A percentile compares a stretch with the other conserved stretches of the same genome.
These are phyloP conservation scores for Bombus fervidus DNA, from an alignment of 1,140 invertebrate species.

Conservation along the genomic window DNA sequence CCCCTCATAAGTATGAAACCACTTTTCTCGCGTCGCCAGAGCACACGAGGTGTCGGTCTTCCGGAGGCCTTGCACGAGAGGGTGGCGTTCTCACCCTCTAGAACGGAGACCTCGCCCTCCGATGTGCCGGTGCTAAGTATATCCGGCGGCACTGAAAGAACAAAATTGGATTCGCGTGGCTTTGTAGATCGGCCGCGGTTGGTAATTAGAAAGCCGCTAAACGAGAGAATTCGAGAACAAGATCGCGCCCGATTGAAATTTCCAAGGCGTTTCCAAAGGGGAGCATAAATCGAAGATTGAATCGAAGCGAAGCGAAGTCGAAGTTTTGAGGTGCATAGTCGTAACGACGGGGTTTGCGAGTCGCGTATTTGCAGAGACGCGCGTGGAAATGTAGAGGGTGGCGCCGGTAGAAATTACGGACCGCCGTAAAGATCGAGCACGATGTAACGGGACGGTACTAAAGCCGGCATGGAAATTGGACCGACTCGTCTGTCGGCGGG, in stretches of 20 bases:
- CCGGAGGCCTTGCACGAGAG: slow-evolving; percentile 86
- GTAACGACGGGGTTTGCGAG: too few relatives aligned
- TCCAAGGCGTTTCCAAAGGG: neutral
- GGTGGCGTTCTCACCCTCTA: slow-evolving; percentile 87
- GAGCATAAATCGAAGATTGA: too few relatives aligned
- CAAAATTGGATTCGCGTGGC: slow-evolving; percentile 2
- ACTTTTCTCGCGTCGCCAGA: slow-evolving; percentile 83
- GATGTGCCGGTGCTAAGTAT: slow-evolving; percentile 85
- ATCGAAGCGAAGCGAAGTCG: too few relatives aligned
- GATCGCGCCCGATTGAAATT: neutral
- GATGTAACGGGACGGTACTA: slow-evolving; percentile 32
- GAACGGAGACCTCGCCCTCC: slow-evolving; percentile 84
- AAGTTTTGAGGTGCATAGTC: too few relatives aligned
- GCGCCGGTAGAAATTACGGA: neutral
- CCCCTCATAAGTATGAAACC: slow-evolving; percentile 73
- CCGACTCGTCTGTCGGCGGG: slow-evolving; percentile 3
- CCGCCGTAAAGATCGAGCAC: slow-evolving; percentile 36
- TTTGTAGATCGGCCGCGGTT: neutral
- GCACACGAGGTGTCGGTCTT: slow-evolving; percentile 83
- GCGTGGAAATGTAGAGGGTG: neutral
- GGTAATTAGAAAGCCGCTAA: neutral
- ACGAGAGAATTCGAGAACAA: neutral
- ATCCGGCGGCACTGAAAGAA: slow-evolving; percentile 85
- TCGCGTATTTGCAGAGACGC: too few relatives aligned
- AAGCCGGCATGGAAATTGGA: slow-evolving; percentile 14